Base-by-base conservation (phyloP, 2,888 invertebrate genomes). In the Hypolimnas misippus region DNA sequence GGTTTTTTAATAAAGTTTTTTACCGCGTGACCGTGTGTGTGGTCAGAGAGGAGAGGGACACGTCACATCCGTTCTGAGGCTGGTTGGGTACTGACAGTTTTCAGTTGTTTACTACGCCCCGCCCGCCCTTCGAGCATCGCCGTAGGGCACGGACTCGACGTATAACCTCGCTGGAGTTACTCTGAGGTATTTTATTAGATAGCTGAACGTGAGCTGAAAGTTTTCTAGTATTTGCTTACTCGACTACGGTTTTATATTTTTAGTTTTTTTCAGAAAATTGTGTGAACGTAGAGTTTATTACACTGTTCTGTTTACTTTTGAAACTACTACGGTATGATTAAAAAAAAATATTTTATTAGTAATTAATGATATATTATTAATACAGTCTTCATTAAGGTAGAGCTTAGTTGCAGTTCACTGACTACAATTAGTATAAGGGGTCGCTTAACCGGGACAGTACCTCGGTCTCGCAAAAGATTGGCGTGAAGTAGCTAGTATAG, bases 91-190 rank as follows among this genome's bases (percentile, higher is more conserved):
- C 70, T 70, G 64, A 55, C 53, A 53, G 40, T 62, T 66, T 65
- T 65, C 65, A 56, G 57, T 66, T 67, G 69, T 70, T 69, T 68
- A 71, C 70, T 63, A 67, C 61, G 52, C 68, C 68, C 71, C 70
- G 67, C 71, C 69, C 70, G 70, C 71, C 70, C 68, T 66, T 66
- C 60, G 53, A 38, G 53, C 29, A 46, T 53, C 46, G 59, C 50
- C 62, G 62, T 67, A 63, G 67, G 70, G 68, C 67, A 60, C 50
- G 55, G 44, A n/a, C n/a, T n/a, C 51, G 46, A 50, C 46, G 50
- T 57, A 44, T 65, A 62, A 65, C 61, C 57, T 51, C 50, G 57
- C 19, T 46, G 21, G 35, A 56, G 31, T 51, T 56, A 51, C 40
- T 25, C 29, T 25, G 51, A 57, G 52, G 19, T 52, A 57, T 54